phyloP scores from a whole-genome alignment of 2,888 invertebrate species.

The Leptura quadrifasciata region DNA sequence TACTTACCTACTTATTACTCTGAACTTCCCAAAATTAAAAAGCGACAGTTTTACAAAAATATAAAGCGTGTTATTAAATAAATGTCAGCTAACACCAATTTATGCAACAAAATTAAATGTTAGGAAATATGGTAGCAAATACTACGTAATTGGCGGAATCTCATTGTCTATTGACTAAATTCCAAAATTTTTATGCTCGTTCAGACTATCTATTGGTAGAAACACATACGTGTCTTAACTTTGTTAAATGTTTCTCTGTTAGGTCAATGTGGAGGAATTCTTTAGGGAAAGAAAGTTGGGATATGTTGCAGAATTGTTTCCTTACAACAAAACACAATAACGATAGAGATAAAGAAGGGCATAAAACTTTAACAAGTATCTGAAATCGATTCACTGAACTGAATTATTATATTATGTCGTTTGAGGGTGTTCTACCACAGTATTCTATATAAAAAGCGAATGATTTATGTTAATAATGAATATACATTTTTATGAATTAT shows the following conservation, averaged over 20 bases:
- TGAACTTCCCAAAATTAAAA: too few relatives aligned
- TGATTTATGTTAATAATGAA: constrained; percentile 2
- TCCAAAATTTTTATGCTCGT: neutral
- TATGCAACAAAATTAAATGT: too few relatives aligned
- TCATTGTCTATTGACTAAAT: neutral
- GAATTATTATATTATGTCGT: constrained; percentile 57
- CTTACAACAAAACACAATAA: constrained; percentile 56
- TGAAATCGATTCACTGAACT: constrained; percentile 56
- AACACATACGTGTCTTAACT: constrained; percentile 22
- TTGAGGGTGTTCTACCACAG: constrained; percentile 48
- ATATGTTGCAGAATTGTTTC: constrained; percentile 42
- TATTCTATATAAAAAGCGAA: constrained; percentile 12
- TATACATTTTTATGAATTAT: constrained; percentile 16
- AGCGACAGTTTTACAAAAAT: too few relatives aligned
- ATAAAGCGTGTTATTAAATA: too few relatives aligned
- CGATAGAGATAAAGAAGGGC: constrained; percentile 56
- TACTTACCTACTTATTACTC: too few relatives aligned
- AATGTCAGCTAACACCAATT: too few relatives aligned
- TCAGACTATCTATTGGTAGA: neutral
- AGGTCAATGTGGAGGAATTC: constrained; percentile 15
- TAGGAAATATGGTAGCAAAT: too few relatives aligned
- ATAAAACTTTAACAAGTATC: constrained; percentile 58
- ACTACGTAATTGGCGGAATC: too few relatives aligned
- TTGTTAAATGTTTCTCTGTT: constrained; percentile 29
- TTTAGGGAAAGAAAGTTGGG: constrained; percentile 44